Percentiles rank a stretch among this genome's conserved stretches.
Conservation (phyloP, 1,140 invertebrate species). For the Dufourea novaeangliae region DNA sequence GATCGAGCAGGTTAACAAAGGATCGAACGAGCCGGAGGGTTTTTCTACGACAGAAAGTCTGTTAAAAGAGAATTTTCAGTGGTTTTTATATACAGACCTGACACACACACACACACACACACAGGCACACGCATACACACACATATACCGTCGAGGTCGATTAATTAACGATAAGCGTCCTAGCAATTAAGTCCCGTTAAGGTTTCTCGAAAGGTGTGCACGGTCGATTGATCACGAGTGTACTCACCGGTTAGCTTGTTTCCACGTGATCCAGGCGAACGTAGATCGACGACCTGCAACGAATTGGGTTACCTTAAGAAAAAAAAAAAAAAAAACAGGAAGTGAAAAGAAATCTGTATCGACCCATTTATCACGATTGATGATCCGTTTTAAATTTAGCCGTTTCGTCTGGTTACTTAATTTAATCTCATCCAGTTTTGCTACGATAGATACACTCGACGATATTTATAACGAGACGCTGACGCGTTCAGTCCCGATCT, state of each 20-base stretch:
- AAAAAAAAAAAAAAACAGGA: background rate
- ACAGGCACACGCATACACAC: background rate
- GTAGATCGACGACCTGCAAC: background rate
- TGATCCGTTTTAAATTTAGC: background rate
- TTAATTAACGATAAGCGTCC: constrained; percentile 7
- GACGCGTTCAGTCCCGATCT: background rate
- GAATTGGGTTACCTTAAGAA: background rate
- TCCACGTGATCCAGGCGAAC: background rate
- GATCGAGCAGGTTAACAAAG: background rate
- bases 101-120: background rate
- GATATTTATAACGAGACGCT: background rate
- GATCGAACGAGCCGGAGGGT: background rate
- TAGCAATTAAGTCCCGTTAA: constrained; percentile 29
- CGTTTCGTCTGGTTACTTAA: background rate
- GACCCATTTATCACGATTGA: background rate
- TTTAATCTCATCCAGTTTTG: background rate
- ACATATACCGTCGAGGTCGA: background rate
- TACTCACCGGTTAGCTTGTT: constrained; percentile 10
- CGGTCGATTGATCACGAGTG: background rate
- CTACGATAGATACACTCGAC: constrained; percentile 3
- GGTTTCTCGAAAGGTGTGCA: background rate
- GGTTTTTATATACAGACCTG: constrained; percentile 26
- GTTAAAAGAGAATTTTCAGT: constrained; percentile 16
- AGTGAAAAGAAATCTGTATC: background rate
- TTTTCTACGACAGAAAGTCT: constrained; percentile 32